Evolutionary conservation across 2,797 vertebrate genomes (phyloP), one percentile per base, ranked within the genome.

Genomic region (Otolemur crassicaudatus): DNA sequence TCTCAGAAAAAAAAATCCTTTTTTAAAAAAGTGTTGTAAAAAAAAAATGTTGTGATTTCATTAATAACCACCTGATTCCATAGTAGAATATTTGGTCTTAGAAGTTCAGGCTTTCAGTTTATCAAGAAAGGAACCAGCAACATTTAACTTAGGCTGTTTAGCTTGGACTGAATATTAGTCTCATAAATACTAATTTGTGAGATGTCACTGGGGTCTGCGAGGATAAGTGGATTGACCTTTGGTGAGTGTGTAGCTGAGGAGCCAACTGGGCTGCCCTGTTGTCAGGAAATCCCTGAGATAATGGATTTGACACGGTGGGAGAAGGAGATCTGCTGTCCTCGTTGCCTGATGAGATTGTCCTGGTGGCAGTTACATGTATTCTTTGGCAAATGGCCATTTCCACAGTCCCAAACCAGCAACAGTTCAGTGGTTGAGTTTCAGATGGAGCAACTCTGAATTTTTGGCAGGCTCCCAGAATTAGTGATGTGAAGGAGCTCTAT

Each of bases 151-250:
- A 86, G 86, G 94, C 67, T 96, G 96, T 97, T 97, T 96, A 84
- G 72, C 72, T 97, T 96, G 96, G 96, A 97, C 20, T 60, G 94
- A 92, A 56, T 34, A 17, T 84, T 29, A 46, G 34, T 79, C 89
- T 95, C 95, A 89, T 97, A 97, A 97, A 96, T 90, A 94, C 89
- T 97, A 72, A 91, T 97, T 95, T 97, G 80, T 69, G 80, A 95
- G 87, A 83, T 94, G 76, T 97, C 87, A 60, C 56, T 7, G 53
- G 76, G 37, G 43, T 82, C 86, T 43, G 22, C 5, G n/a, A 3
- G 49, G 72, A 43, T 94, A 97, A 97, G 95, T 95, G 89, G 89
- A 40, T 93, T 96, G 96, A 98, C 97, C 93, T 97, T 76, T 56
- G 0, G 91, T 49, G 10, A 96, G 61, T 81, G 25, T 29, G 0